phyloP scores from a whole-genome alignment of 2,888 invertebrate species.

The Hecatera dysodea region DNA sequence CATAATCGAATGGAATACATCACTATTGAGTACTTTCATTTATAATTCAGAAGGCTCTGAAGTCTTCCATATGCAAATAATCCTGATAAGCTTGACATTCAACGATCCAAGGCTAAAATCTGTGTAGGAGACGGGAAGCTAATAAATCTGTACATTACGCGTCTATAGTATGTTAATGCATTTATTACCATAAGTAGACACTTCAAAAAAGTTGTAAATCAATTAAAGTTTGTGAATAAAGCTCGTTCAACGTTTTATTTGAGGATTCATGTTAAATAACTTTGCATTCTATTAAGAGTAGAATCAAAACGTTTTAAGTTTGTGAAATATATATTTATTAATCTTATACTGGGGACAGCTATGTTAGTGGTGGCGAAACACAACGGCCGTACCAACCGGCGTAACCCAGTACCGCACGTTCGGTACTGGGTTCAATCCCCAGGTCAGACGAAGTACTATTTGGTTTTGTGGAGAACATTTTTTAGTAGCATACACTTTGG shows the following conservation, averaged over 20 bases:
- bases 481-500: not conserved
- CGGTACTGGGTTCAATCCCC: not conserved
- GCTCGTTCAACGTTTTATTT: conserved; percentile 43
- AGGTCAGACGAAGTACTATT: not conserved
- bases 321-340: not conserved
- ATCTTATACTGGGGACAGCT: conserved; percentile 9
- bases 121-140: conserved; percentile 72
- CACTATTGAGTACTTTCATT: conserved; percentile 43
- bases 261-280: conserved; percentile 28
- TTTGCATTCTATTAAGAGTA: conserved; percentile 17
- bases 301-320: conserved; percentile 22
- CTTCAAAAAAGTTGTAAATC: conserved; percentile 67
- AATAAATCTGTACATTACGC: conserved; percentile 71
- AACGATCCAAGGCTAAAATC: conserved; percentile 75
- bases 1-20: conserved; percentile 53
- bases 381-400: too few species aligned
- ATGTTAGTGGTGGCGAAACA: not conserved
- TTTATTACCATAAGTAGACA: conserved; percentile 68
- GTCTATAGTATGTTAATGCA: conserved; percentile 71
- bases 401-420: too few species aligned
- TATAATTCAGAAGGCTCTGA: conserved; percentile 43
- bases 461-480: not conserved
- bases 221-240: conserved; percentile 56
- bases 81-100: conserved; percentile 74
- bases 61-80: conserved; percentile 68